A percentile compares a stretch with the other conserved stretches of the same genome.
phyloP scores from a whole-genome alignment of 2,888 invertebrate genomes.

The Drosophila eohydei region DNA sequence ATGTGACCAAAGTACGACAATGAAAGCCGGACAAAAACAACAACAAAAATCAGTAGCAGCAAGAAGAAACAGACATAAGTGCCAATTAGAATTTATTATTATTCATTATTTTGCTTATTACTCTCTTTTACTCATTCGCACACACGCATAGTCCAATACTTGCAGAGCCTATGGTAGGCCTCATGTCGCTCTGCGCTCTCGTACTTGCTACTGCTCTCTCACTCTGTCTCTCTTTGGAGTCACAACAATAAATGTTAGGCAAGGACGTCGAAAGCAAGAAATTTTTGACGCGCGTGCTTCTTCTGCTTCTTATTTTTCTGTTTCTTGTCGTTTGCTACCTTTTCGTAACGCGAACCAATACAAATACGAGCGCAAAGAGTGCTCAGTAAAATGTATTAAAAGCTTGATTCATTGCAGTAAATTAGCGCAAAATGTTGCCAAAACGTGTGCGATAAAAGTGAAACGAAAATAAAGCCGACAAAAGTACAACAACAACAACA shows the following conservation, averaged over 20 bases:
- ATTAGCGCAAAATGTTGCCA: conserved; percentile 69
- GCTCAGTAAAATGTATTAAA: conserved; percentile 39
- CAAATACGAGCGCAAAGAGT: conserved; percentile 10
- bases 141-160: conserved; percentile 12
- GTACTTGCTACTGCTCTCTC: conserved; percentile 26
- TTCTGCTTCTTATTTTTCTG: conserved; percentile 6
- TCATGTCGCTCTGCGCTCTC: conserved; percentile 32
- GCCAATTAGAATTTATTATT: conserved; percentile 79
- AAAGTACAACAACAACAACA: conserved; percentile 28
- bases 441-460: conserved; percentile 62
- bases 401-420: conserved; percentile 53
- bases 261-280: conserved; percentile 31
- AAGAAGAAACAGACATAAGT: conserved; percentile 30
- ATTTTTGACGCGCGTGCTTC: conserved; percentile 39
- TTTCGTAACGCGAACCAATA: conserved; percentile 34
- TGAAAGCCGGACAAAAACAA: conserved; percentile 12
- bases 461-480: conserved; percentile 31
- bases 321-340: conserved; percentile 21
- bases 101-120: conserved; percentile 73
- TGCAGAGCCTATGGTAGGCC: conserved; percentile 16
- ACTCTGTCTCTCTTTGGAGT: conserved; percentile 36
- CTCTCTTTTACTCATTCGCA: conserved; percentile 26
- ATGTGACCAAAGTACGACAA: conserved; percentile 50
- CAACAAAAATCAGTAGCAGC: conserved; percentile 1
- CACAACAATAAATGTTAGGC: conserved; percentile 24